These are phyloP conservation scores for Pseudopodoces humilis DNA, from an alignment of 2,113 vertebrate species.

Conservation along the genomic window DNA sequence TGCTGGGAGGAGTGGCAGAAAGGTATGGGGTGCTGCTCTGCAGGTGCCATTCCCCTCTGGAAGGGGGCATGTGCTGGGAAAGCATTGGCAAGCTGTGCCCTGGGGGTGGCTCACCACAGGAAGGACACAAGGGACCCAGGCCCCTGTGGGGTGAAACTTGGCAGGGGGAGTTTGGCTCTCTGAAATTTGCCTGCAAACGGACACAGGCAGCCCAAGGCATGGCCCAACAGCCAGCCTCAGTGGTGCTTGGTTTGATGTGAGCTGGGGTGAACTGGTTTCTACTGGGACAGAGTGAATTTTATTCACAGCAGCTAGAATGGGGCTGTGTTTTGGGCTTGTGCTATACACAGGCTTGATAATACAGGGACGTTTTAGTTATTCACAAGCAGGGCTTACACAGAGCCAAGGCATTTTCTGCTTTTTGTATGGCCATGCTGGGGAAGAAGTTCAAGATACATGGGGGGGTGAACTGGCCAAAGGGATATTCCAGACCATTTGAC, in stretches of 20 bases:
- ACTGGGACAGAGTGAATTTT: background rate
- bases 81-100: background rate
- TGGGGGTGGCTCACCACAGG: no score
- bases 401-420: background rate
- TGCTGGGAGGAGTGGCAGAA: rapidly evolving
- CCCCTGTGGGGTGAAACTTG: rapidly evolving
- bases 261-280: background rate
- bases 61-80: rapidly evolving
- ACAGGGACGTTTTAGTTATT: background rate
- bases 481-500: background rate
- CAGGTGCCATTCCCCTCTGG: background rate
- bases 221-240: background rate
- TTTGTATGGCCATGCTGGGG: background rate
- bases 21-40: background rate
- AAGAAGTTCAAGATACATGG: background rate
- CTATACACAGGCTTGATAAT: background rate
- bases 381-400: background rate
- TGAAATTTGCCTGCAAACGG: background rate
- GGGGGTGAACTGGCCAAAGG: background rate
- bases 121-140: background rate
- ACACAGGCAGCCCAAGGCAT: background rate
- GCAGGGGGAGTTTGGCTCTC: background rate
- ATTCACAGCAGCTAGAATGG: background rate
- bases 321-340: background rate
- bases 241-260: background rate